Percentiles rank a stretch among this genome's conserved stretches.
phyloP scores from a whole-genome alignment of 2,888 invertebrate species.

The Epistrophe eligans region DNA sequence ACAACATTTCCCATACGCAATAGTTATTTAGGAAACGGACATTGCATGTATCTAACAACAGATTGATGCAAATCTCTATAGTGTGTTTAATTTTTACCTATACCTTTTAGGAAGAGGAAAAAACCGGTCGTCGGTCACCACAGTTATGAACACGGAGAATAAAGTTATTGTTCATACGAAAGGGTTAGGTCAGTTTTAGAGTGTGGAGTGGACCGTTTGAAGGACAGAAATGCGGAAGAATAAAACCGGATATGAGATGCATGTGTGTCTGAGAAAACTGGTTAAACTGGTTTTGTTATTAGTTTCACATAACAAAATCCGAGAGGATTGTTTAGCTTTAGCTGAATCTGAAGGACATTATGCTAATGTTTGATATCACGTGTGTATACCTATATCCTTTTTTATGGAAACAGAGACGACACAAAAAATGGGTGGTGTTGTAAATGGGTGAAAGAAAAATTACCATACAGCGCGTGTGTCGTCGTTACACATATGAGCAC shows the following conservation, averaged over 20 bases:
- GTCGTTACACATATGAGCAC: not conserved
- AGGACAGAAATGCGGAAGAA: conserved; percentile 39
- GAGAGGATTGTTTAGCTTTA: not conserved
- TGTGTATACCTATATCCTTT: conserved; percentile 38
- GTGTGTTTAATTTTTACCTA: conserved; percentile 30
- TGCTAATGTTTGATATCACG: not conserved
- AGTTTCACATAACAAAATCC: not conserved
- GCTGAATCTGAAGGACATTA: conserved; percentile 22
- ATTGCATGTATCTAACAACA: conserved; percentile 20
- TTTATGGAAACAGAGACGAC: not conserved
- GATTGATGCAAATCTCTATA: conserved; percentile 46
- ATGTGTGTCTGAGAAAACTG: conserved; percentile 51
- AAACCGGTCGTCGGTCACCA: conserved; percentile 65
- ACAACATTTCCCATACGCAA: conserved; percentile 61
- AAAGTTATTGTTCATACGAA: conserved; percentile 57
- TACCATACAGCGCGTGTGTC: conserved; percentile 28
- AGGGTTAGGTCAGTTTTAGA: conserved; percentile 71
- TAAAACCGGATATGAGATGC: conserved; percentile 59
- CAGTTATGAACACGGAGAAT: conserved; percentile 12
- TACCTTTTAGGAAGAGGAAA: conserved; percentile 10
- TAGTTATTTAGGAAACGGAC: conserved; percentile 56
- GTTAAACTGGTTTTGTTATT: conserved; percentile 59
- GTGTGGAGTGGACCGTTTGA: conserved; percentile 33
- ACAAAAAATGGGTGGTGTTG: conserved; percentile 17
- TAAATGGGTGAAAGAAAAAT: not conserved